Percentiles rank a stretch among this genome's conserved stretches.
Conservation (phyloP, 2,888 invertebrate species). For the Lasioglossum pauxillum region DNA sequence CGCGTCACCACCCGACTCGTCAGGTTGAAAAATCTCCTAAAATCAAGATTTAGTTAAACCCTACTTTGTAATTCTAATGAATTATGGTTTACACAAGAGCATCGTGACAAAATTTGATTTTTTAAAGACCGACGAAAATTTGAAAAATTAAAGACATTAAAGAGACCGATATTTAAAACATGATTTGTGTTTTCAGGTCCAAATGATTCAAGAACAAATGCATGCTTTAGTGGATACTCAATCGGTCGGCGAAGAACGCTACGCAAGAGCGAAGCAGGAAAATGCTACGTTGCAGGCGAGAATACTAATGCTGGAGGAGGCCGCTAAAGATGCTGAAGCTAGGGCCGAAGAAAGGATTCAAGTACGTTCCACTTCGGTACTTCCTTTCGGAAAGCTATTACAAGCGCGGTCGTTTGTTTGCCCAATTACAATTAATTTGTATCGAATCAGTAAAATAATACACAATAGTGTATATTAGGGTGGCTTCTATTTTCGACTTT, state of each 20-base stretch:
- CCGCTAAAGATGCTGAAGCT: slow-evolving; percentile 84
- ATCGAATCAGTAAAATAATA: background rate
- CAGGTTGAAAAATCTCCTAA: background rate
- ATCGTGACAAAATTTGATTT: background rate
- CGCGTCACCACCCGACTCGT: background rate
- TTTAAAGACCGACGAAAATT: background rate
- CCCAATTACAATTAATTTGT: background rate
- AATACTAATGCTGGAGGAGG: slow-evolving; percentile 95
- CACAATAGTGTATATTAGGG: background rate
- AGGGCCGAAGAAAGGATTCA: slow-evolving; percentile 85
- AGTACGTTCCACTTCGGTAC: slow-evolving; percentile 75
- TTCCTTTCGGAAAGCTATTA: background rate
- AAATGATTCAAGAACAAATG: slow-evolving; percentile 96
- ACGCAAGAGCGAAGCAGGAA: slow-evolving; percentile 95
- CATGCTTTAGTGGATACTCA: slow-evolving; percentile 95
- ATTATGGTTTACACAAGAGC: background rate
- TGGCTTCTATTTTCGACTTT: too few relatives aligned
- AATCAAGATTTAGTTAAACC: background rate
- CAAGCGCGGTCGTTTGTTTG: background rate
- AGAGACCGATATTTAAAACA: background rate
- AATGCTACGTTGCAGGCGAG: slow-evolving; percentile 96
- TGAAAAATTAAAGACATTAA: background rate
- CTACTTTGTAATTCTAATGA: background rate
- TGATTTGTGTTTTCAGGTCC: slow-evolving; percentile 88
- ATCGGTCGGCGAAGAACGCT: slow-evolving; percentile 94